Base-by-base conservation (phyloP, 2,797 vertebrate genomes). In the Margarornis squamiger region DNA sequence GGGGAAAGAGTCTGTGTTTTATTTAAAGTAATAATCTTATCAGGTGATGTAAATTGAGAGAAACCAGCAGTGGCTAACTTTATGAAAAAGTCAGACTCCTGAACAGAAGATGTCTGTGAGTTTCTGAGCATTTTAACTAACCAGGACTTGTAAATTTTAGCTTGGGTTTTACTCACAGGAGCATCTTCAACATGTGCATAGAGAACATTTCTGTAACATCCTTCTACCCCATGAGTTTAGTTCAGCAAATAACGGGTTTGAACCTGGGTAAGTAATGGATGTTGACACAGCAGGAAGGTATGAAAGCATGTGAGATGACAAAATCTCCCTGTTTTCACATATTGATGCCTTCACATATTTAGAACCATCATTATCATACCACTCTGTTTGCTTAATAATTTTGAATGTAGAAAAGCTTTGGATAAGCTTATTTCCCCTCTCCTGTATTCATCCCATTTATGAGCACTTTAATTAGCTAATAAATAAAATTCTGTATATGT, bases 401-500 rank as follows among this genome's bases (percentile, higher is more conserved):
- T 55, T 51, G 58, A 88, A 76, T 22, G 39, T 5, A 57, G 48
- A 89, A 58, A 8, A 72, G 63, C 32, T 79, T 72, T 82, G 58
- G 46, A 62, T 84, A 62, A 55, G 21, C 30, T 93, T 78, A 70
- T 58, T 93, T 84, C 43, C 24, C n/a, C 12, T 91, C 46, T 74
- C 48, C 36, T 2, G 22, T n/a, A 88, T 68, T 90, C 66, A 65
- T 62, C 48, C 21, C 22, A 90, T 90, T 78, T 72, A 65, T 68
- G 10, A 93, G 46, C 0, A 0, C 38, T 94, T 92, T 76, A 86
- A 93, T 88, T 83, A 90, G 51, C 41, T 73, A 78, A 86, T 66
- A 84, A 78, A 84, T 88, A 90, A 81, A 86, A 81, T 39, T 61
- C 83, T 68, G 58, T n/a, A 65, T 49, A 80, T 5, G 23, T 90